Percentiles rank a stretch among this genome's conserved stretches.
Evolutionary conservation across 1,140 invertebrate species (phyloP).

Genomic region (Habropoda laboriosa): DNA sequence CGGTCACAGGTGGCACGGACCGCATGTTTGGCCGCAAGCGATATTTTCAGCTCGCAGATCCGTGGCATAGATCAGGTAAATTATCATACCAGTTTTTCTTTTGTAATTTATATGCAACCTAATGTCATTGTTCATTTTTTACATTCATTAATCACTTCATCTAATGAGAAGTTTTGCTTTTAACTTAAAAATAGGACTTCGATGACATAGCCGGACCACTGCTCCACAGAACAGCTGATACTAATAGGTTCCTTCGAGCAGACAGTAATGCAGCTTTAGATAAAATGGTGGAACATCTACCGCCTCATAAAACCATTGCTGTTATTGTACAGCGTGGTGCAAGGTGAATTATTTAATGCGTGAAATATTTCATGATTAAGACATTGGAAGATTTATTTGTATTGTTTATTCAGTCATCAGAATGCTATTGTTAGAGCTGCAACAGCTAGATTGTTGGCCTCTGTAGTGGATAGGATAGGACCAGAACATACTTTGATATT

Average conservation of each 20-base stretch:
- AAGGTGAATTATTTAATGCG: constrained; percentile 80
- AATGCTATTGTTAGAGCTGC: constrained; percentile 92
- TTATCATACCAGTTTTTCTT: not conserved
- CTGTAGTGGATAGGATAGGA: constrained; percentile 87
- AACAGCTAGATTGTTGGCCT: constrained; percentile 89
- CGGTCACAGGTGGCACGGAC: constrained; percentile 94
- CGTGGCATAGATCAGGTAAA: constrained; percentile 88
- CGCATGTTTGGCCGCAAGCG: constrained; percentile 90
- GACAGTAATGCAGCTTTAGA: constrained; percentile 93
- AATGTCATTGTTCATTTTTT: not conserved
- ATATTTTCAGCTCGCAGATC: constrained; percentile 88
- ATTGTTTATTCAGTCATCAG: constrained; percentile 87
- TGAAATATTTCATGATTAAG: not conserved
- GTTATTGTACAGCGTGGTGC: constrained; percentile 85
- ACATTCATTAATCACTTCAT: too few species aligned
- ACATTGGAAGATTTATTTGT: not conserved
- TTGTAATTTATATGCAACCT: not conserved
- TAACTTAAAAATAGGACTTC: constrained; percentile 89
- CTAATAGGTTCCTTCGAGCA: constrained; percentile 94
- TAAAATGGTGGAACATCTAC: constrained; percentile 88
- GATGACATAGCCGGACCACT: constrained; percentile 92
- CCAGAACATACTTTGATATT: constrained; percentile 87
- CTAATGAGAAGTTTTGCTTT: not conserved
- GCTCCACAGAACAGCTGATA: constrained; percentile 94
- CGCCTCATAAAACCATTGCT: constrained; percentile 83